Evolutionary conservation across 2,888 invertebrate genomes (phyloP), one percentile per base, ranked within the genome.

Genomic region (Drosophila robusta): DNA sequence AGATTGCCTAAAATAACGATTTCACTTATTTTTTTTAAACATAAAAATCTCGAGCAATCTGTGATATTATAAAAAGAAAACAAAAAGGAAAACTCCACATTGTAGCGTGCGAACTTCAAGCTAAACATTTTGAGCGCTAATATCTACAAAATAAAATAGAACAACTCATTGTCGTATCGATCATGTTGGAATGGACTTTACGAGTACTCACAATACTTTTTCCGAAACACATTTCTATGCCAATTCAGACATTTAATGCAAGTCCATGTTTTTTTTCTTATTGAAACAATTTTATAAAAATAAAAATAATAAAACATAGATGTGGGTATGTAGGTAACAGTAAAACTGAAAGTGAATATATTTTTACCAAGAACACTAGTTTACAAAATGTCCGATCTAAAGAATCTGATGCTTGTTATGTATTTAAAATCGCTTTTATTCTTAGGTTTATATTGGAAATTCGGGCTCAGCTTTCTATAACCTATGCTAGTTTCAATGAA

Each of bases 21-120:
- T 58, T 60, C 51, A 68, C 62, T 76, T 65, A 60, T 79, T 76
- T 74, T 74, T 56, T 70, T 82, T 70, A 72, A 77, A 74, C 83
- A 80, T 74, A 67, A 66, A 72, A 83, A 88, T 90, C 90, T 90
- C 90, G 91, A 90, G 90, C 91, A 91, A 90, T 89, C 90, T 90
- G 90, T 90, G 90, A 90, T 90, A 90, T 91, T 89, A 89, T 63
- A 75, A 80, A 75, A 79, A 61, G 67, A 66, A 70, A 75, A 47
- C 51, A 55, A 64, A 62, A 67, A 18, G 16, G 16, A 65, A 72
- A 63, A 74, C 52, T 62, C 58, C 54, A 75, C 29, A 68, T 55
- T 47, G 42, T 41, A 26, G 47, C 47, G 29, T 24, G 29, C 52
- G 36, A 65, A 29, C 46, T 26, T 51, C 24, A 18, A 12, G 41